Evolutionary conservation across 2,113 vertebrate genomes (phyloP).

Genomic region (Synodontis membranacea): DNA sequence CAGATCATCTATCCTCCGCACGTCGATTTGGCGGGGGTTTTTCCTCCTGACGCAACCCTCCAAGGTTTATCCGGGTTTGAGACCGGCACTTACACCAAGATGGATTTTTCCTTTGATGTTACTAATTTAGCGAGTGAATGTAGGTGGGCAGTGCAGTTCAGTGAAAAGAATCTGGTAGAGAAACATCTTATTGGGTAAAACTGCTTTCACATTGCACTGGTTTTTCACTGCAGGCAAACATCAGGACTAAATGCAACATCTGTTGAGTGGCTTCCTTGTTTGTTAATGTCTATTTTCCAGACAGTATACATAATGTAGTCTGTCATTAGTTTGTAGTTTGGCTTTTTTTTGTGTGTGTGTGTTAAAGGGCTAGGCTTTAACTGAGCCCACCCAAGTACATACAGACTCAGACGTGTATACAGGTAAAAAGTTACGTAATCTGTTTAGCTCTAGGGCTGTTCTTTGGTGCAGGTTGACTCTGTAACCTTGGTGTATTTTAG

Average conservation of each 20-base stretch:
- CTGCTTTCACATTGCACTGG: background rate
- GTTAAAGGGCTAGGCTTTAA: background rate
- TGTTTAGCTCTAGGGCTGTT: background rate
- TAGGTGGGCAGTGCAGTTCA: background rate
- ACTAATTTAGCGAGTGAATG: background rate
- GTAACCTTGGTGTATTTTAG: background rate
- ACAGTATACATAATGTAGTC: background rate
- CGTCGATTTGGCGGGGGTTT: too few relatives aligned
- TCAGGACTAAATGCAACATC: background rate
- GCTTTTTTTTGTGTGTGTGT: too few relatives aligned
- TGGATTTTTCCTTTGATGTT: background rate
- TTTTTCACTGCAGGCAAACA: background rate
- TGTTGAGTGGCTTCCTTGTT: slow-evolving; percentile 1
- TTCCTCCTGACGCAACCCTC: too few relatives aligned
- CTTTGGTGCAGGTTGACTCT: background rate
- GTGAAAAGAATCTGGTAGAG: background rate
- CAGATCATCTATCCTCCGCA: too few relatives aligned
- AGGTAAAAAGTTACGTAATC: background rate
- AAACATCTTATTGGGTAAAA: background rate
- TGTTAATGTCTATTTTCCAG: background rate
- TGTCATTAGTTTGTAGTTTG: background rate
- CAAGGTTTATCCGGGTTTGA: too few relatives aligned
- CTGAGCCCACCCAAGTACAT: background rate
- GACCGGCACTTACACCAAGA: too few relatives aligned
- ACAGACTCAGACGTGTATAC: background rate